phyloP scores from a whole-genome alignment of 2,797 vertebrate genomes.

The Scyliorhinus canicula region DNA sequence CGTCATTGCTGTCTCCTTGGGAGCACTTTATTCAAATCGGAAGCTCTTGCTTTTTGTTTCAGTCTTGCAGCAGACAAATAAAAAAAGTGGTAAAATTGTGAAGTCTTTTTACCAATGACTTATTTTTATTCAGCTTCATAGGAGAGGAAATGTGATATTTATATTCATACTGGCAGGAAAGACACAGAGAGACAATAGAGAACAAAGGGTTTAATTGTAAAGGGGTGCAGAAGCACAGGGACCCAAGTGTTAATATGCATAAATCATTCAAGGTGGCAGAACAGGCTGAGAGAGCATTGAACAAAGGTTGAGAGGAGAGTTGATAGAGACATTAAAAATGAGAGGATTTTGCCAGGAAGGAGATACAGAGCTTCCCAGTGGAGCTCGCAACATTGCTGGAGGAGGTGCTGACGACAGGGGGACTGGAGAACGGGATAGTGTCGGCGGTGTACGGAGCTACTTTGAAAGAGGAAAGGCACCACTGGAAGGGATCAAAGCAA shows the following conservation, averaged over 20 bases:
- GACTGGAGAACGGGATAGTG: too few species aligned
- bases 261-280: too few species aligned
- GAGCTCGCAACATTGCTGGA: too few species aligned
- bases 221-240: neutral
- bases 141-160: neutral
- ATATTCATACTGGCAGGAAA: neutral
- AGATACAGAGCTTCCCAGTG: too few species aligned
- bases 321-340: too few species aligned
- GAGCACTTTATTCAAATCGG: neutral
- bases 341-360: too few species aligned
- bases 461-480: too few species aligned
- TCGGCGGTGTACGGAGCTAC: too few species aligned
- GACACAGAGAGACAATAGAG: neutral
- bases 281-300: neutral
- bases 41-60: neutral
- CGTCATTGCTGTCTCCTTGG: neutral
- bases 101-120: neutral
- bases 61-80: neutral
- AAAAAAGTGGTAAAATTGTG: neutral
- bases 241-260: too few species aligned
- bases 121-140: neutral
- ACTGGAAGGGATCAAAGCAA: too few species aligned
- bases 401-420: too few species aligned
- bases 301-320: neutral
- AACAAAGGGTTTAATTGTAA: neutral